Evolutionary conservation across 2,797 vertebrate genomes (phyloP), one percentile per base, ranked within the genome.

Genomic region (Arrhamphus sclerolepis): DNA sequence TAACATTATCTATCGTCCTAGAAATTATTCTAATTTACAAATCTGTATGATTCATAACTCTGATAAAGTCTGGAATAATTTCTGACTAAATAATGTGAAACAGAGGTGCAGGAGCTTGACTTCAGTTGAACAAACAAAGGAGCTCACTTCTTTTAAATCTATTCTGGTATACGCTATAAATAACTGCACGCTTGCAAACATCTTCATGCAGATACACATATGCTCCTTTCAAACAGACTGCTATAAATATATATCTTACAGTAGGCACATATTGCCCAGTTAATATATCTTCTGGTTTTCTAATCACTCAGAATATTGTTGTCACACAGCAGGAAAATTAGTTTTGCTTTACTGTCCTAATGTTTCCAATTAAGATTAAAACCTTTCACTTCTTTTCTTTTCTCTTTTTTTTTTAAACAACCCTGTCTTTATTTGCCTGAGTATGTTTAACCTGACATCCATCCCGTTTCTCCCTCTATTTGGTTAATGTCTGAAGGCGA

Each of bases 391-490:
- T 72, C 75, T 62, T 43, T 67, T 54, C 56, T 21, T 28, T 19
- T 62, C 40, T 43, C 42, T 70, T 43, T 42, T 46, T 64, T 38
- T 28, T 47, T 26, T 6, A 26, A 26, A 26, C 2, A 26, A 26
- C 48, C 60, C 72, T 79, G 83, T 78, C 68, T 76, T 54, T 29
- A 1, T 65, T 52, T 50, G 78, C 86, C 83, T 75, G 61, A 46
- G 84, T 86, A 77, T 84, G 66, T 86, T 89, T 88, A 91, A 91
- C 89, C 89, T 88, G 87, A 81, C 66, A 72, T 79, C 76, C 52
- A 72, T 58, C 66, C 80, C 87, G 74, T 78, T 88, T 79, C 75
- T 77, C 70, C 70, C 60, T 78, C 58, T 56, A 56, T 85, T 87
- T 77, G 70, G 80, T 82, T 84, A 70, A 76, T 87, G 81, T 88